A percentile compares a stretch with the other conserved stretches of the same genome.
phyloP scores from a whole-genome alignment of 2,797 vertebrate genomes.

The Ptychadena robeensis region DNA sequence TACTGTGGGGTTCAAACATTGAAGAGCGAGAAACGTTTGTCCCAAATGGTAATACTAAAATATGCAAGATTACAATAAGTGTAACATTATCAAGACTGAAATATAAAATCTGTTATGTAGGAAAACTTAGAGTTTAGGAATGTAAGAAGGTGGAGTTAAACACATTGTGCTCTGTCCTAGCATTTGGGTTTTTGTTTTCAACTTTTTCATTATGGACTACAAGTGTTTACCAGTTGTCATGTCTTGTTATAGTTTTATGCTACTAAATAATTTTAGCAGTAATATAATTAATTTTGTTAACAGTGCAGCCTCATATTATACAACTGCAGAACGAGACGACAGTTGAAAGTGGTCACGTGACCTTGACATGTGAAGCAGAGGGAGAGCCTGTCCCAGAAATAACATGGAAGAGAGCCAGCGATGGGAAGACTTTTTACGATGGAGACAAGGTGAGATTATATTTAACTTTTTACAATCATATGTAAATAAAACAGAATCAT shows the following conservation, averaged over 20 bases:
- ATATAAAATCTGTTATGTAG: too few relatives aligned
- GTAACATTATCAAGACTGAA: too few relatives aligned
- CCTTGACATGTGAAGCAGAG: constrained; percentile 91
- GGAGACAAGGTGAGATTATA: constrained; percentile 86
- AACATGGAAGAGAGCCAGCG: constrained; percentile 90
- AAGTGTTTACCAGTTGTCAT: neutral
- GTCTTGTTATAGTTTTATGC: constrained; percentile 26
- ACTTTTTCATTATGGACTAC: too few relatives aligned
- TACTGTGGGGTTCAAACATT: too few relatives aligned
- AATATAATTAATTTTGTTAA: constrained; percentile 73
- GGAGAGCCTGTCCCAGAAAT: constrained; percentile 94
- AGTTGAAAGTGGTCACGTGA: constrained; percentile 88
- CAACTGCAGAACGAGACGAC: constrained; percentile 94
- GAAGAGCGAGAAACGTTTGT: too few relatives aligned
- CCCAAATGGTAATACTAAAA: too few relatives aligned
- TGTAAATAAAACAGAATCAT: neutral
- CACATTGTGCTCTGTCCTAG: too few relatives aligned
- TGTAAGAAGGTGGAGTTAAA: too few relatives aligned
- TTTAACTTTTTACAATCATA: neutral
- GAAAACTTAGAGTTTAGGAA: too few relatives aligned
- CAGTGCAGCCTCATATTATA: constrained; percentile 97
- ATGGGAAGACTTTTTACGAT: constrained; percentile 86
- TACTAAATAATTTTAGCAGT: constrained; percentile 63
- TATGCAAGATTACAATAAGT: too few relatives aligned
- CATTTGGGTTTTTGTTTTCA: too few relatives aligned